These are phyloP conservation scores for Caenorhabditis wallacei DNA, from an alignment of 2,888 invertebrate species.

Conservation along the genomic window DNA sequence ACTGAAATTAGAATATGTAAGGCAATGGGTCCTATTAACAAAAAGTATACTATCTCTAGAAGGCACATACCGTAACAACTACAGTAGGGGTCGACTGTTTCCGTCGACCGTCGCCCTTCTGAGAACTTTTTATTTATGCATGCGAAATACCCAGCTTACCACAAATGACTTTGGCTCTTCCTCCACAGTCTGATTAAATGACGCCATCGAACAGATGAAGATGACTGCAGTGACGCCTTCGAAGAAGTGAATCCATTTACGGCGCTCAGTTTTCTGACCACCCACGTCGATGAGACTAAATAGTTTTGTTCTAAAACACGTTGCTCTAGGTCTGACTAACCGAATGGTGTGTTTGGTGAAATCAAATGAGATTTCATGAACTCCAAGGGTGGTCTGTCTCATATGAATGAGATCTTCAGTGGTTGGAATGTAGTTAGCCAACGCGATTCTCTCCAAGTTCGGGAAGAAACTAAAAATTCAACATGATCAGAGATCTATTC, in stretches of 20 bases:
- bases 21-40: background rate
- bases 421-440: conserved; percentile 57
- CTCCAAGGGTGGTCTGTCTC: conserved; percentile 63
- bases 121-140: conserved; percentile 2
- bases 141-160: conserved; percentile 26
- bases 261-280: conserved; percentile 68
- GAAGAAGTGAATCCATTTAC: conserved; percentile 73
- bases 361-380: conserved; percentile 69
- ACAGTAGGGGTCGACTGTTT: conserved; percentile 51
- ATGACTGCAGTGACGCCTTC: conserved; percentile 69
- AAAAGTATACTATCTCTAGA: background rate
- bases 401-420: conserved; percentile 65
- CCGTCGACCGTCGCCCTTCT: conserved; percentile 42
- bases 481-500: background rate
- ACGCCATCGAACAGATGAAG: conserved; percentile 65
- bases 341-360: conserved; percentile 60
- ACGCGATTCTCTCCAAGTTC: conserved; percentile 52
- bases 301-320: too few relatives aligned
- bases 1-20: conserved; percentile 40
- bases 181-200: conserved; percentile 64
- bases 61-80: conserved; percentile 38
- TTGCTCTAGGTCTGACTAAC: conserved; percentile 17
- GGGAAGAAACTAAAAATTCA: conserved; percentile 62
- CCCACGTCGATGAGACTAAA: conserved; percentile 72
- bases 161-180: conserved; percentile 50